Evolutionary conservation across 1,140 invertebrate species (phyloP).

Genomic region (Zaprionus vittiger): DNA sequence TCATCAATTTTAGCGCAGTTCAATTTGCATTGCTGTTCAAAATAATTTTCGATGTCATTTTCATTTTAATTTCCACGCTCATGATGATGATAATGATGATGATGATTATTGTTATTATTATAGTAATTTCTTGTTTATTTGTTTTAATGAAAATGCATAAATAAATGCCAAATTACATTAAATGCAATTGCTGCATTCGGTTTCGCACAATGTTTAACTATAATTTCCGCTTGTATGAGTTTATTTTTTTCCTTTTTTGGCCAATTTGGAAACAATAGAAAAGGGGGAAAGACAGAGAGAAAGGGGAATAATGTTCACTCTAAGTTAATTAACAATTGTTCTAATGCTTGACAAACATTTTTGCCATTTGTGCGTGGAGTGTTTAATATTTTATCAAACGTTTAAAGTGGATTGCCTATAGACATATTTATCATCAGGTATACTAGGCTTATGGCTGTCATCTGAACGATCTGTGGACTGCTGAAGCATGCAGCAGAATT

Average conservation of each 20-base stretch:
- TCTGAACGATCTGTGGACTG: conserved; percentile 2
- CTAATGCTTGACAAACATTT: conserved; percentile 16
- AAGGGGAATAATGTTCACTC: conserved; percentile 40
- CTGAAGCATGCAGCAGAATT: conserved; percentile 14
- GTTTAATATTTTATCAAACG: not conserved
- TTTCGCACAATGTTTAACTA: conserved; percentile 55
- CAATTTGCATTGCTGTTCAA: conserved; percentile 52
- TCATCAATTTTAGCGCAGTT: conserved; percentile 52
- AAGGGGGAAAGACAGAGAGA: not conserved
- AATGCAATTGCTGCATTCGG: conserved; percentile 58
- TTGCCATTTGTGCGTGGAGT: not conserved
- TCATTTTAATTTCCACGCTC: conserved; percentile 46
- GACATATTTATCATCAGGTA: not conserved
- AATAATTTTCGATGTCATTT: conserved; percentile 62
- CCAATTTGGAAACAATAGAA: conserved; percentile 39
- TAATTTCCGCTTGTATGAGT: conserved; percentile 63
- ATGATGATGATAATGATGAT: not conserved
- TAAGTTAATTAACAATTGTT: conserved; percentile 73
- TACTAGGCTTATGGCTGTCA: not conserved
- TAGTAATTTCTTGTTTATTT: conserved; percentile 70
- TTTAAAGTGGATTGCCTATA: not conserved
- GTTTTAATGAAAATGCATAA: conserved; percentile 75
- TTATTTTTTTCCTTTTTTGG: conserved; percentile 25
- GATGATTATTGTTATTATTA: conserved; percentile 43
- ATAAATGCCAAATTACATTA: conserved; percentile 80